Conservation (phyloP, 2,797 vertebrate species). For the Allobates femoralis region DNA sequence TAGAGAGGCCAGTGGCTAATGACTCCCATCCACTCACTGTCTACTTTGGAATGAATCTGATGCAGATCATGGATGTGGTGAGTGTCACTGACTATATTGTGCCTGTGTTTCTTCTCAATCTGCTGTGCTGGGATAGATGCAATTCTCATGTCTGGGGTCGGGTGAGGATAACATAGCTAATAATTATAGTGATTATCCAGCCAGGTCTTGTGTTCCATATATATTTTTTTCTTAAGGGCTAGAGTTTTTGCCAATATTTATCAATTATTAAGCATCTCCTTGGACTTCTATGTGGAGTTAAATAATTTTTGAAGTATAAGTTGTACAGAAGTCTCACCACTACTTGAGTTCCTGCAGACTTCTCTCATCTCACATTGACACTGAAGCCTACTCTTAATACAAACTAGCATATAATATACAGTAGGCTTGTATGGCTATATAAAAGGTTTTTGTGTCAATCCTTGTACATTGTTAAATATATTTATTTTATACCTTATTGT, state of each 20-base stretch:
- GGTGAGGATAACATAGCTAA: neutral
- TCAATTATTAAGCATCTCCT: neutral
- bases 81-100: conserved; percentile 25
- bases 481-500: neutral
- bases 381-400: neutral
- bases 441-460: neutral
- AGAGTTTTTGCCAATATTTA: neutral
- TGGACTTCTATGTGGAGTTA: neutral
- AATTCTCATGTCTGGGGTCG: conserved; percentile 2
- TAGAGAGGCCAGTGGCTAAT: conserved; percentile 94
- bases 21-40: conserved; percentile 93
- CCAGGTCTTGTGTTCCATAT: neutral
- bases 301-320: neutral
- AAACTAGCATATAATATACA: neutral
- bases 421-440: neutral
- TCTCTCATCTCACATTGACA: neutral
- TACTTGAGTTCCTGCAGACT: neutral
- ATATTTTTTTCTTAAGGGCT: neutral
- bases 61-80: conserved; percentile 99
- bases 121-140: neutral
- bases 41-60: conserved; percentile 87
- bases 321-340: neutral
- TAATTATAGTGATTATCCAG: neutral
- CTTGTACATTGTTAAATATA: neutral
- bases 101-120: neutral